Conservation (phyloP, 2,797 vertebrate genomes). For the Argya squamiceps region DNA sequence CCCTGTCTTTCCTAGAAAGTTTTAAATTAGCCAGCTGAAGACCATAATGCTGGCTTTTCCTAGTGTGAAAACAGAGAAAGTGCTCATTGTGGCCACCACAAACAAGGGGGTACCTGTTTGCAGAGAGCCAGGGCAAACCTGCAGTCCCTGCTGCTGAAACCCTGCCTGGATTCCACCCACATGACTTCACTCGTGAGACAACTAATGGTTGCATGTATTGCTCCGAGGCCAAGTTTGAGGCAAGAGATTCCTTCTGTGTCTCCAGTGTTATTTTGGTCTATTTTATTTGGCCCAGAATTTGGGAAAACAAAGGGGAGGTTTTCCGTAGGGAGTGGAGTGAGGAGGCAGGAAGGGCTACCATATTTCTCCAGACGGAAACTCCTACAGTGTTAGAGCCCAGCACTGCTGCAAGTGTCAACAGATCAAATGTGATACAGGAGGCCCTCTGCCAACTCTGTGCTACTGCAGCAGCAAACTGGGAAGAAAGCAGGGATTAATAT, state of each 20-base stretch:
- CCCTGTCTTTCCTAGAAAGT: constrained; percentile 10
- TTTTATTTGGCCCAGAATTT: constrained; percentile 62
- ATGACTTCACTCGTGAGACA: constrained; percentile 20
- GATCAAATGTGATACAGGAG: constrained; percentile 52
- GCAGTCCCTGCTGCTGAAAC: background rate
- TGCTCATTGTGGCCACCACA: background rate
- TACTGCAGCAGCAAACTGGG: constrained; percentile 39
- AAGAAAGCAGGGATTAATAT: background rate
- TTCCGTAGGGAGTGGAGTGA: constrained; percentile 45
- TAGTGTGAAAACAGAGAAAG: background rate
- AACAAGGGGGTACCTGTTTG: background rate
- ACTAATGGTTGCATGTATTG: background rate
- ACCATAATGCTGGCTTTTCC: background rate
- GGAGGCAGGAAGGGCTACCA: constrained; percentile 67
- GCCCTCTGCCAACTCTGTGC: constrained; percentile 54
- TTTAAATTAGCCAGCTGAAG: background rate
- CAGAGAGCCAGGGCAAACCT: background rate
- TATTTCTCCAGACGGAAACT: constrained; percentile 61
- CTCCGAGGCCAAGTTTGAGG: constrained; percentile 56
- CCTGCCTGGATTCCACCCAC: constrained; percentile 47
- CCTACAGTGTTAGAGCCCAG: constrained; percentile 52
- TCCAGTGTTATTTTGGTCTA: constrained; percentile 62
- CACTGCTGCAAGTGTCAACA: constrained; percentile 63
- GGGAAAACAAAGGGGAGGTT: constrained; percentile 65
- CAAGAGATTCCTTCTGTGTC: constrained; percentile 60